Conservation (phyloP, 2,797 vertebrate genomes). For the Glyptemys insculpta region DNA sequence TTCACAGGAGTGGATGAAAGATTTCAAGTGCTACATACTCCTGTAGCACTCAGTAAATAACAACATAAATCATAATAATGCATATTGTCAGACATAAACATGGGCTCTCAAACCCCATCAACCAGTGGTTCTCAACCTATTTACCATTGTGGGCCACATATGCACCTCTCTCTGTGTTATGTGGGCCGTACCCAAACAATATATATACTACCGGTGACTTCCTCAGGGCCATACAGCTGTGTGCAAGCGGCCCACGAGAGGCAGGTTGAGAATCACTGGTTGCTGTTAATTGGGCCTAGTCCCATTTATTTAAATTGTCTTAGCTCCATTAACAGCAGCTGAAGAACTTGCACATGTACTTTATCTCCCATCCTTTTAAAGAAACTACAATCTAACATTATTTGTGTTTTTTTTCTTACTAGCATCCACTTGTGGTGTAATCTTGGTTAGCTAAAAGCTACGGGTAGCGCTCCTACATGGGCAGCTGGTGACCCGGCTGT, state of each 20-base stretch:
- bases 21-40: background rate
- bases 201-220: no score
- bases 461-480: background rate
- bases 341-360: background rate
- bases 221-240: no score
- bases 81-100: background rate
- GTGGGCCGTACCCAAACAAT: no score
- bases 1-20: background rate
- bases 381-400: background rate
- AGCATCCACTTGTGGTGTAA: background rate
- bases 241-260: no score
- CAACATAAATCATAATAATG: background rate
- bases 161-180: no score
- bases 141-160: no score
- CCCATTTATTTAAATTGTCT: background rate
- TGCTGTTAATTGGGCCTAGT: background rate
- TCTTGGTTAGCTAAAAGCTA: background rate
- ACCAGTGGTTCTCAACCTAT: no score
- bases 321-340: background rate
- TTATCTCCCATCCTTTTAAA: background rate
- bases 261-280: background rate
- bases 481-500: no score
- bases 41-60: background rate
- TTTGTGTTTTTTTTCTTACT: background rate
- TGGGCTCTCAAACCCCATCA: background rate